Base-by-base conservation (phyloP, 1,140 invertebrate species). In the Drosophila miranda region DNA sequence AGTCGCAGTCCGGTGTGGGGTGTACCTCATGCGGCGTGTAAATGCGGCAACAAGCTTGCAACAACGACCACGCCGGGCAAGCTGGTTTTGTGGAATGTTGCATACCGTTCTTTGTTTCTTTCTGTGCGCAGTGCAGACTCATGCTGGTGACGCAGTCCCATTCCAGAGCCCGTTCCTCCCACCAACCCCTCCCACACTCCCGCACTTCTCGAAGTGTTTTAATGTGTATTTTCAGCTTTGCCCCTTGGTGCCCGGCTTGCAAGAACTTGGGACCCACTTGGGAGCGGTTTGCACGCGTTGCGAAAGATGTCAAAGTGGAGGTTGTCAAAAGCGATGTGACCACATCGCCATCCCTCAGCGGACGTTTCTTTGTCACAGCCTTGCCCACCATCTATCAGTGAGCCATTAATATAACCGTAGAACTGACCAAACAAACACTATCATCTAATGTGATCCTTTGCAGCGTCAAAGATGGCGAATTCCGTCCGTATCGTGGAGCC, bases 201-300 rank as follows among this genome's bases (percentile, higher is more conserved):
- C 14, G 6, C n/a, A 1, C 6, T 6, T 48, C 56, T 46, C 44
- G 48, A 30, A 23, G 50, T 80, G 72, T 80, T 71, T 49, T 43
- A 50, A 55, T 53, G 16, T 58, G 3, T 48, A 34, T 51, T 90
- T 68, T 4, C 87, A 99, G 98, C 90, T 98, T 97, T 94, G 98
- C 99, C 7, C 98, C 98, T 13, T 99, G 98, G 99, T 99, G 99
- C 92, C 98, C 98, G 6, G 98, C 99, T 0, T 99, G 99, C 92
- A 97, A 96, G 89, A 95, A 95, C n/a, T 93, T 99, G 7, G 94
- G 96, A 71, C 94, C 95, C 3, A 93, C 95, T 43, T 99, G 99
- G 99, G 93, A 96, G 75, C 94, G 96, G 55, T 96, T 99, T 86
- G 95, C 97, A 0, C 90, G 92, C n/a, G 95, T 94, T 90, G 95